Base-by-base conservation (phyloP, 2,888 invertebrate species). In the Limenitis camilla region DNA sequence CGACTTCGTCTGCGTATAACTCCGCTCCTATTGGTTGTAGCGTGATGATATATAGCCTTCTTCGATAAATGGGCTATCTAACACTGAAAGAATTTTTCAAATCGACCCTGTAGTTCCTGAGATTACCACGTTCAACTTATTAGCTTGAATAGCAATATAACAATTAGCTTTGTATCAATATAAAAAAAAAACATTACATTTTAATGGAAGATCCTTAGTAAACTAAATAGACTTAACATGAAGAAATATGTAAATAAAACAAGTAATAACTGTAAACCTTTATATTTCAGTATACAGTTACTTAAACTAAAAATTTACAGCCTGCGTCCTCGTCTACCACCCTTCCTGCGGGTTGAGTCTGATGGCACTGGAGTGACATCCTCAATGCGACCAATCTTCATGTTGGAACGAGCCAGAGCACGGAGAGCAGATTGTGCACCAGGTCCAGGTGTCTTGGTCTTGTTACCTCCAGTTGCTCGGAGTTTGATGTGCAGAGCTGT, bases 281-380 rank as follows among this genome's bases (percentile, higher is more conserved):
- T 79, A 76, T 82, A 83, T 81, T 84, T 47, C 73, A 86, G 81
- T 74, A 67, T 68, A 84, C 79, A 86, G 81, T 78, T 63, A 60
- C 83, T 84, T 84, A 81, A 64, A 72, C 79, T 84, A 83, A 77
- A 74, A 83, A 78, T 88, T 91, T 98, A 99, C 92, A 99, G 92
- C 90, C 99, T 94, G 88, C 99, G 95, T 90, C 99, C 99, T 90
- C 99, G 95, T 77, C 99, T 94, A 89, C 99, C 99, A 78, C 99
- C 99, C 96, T 99, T 99, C 92, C 99, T 97, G 79, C 99, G 94
- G 50, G 99, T 99, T 60, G 97, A 95, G 89, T 99, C 99, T 52
- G 98, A 98, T 72, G 99, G 99, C 84, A 99, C 99, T 27, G 99
- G 99, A 7, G 99, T 99, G 7, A 99, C 99, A 90, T 99, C 99